phyloP scores from a whole-genome alignment of 2,113 vertebrate species.

The Okapia johnstoni region DNA sequence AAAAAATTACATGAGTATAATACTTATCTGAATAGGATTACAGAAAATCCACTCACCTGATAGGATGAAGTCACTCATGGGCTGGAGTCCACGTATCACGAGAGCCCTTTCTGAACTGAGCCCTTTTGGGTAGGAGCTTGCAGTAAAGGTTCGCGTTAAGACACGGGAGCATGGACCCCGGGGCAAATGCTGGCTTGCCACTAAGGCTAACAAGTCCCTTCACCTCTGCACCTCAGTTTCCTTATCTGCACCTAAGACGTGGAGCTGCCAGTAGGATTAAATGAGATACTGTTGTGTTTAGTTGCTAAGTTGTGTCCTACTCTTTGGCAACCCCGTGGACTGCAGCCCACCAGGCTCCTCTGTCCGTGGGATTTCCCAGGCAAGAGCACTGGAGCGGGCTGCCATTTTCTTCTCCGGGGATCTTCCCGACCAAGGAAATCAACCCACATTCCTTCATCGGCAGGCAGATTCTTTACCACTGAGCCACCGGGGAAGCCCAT shows the following conservation, averaged over 20 bases:
- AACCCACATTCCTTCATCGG: accelerated
- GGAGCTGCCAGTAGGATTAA: neutral
- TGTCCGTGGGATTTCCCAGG: neutral
- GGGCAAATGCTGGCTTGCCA: neutral
- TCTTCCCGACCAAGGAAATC: neutral
- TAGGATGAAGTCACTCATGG: neutral
- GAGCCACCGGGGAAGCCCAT: neutral
- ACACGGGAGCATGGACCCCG: accelerated
- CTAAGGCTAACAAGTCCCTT: neutral
- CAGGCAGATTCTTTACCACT: neutral
- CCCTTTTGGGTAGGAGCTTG: neutral
- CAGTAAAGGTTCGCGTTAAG: neutral
- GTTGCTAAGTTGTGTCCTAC: neutral
- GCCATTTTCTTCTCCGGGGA: neutral
- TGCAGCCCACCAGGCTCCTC: neutral
- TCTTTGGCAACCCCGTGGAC: neutral
- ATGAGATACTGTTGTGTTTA: neutral
- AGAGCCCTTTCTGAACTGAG: neutral
- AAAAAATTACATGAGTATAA: neutral
- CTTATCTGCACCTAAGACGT: accelerated
- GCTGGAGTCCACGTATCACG: no score
- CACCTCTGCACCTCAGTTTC: neutral
- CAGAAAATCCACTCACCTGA: neutral
- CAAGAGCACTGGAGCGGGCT: neutral
- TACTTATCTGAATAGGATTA: neutral